Conservation (phyloP, 2,797 vertebrate species). For the Xyrichtys novacula region DNA sequence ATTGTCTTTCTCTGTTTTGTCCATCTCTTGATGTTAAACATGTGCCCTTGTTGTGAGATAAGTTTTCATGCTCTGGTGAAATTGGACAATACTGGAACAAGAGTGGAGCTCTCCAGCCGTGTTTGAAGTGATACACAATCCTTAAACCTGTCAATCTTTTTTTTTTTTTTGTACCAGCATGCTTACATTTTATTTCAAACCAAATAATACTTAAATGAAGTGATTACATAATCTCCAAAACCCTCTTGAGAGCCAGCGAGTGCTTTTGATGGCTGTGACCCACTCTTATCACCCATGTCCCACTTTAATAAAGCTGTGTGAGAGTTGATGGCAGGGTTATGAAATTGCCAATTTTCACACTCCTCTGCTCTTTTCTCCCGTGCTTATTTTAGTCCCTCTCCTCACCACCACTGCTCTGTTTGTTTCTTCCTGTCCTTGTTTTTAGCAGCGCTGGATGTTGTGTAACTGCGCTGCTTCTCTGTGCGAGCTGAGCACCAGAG, state of each 20-base stretch:
- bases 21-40: background rate
- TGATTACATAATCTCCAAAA: background rate
- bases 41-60: too few relatives aligned
- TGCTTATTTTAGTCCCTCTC: constrained; percentile 25
- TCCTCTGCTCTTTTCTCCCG: constrained; percentile 19
- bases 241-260: background rate
- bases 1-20: background rate
- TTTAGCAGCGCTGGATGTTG: constrained; percentile 54
- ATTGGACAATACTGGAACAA: background rate
- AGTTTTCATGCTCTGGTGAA: background rate
- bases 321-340: constrained; percentile 17
- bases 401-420: constrained; percentile 31
- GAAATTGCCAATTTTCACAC: constrained; percentile 28
- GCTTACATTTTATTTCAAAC: background rate
- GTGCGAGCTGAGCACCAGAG: constrained; percentile 44
- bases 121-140: background rate
- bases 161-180: too few relatives aligned
- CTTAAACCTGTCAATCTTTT: too few relatives aligned
- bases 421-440: constrained; percentile 51
- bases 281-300: background rate
- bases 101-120: background rate
- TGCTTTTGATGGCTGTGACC: background rate
- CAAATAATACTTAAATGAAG: background rate
- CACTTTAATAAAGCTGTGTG: constrained; percentile 9
- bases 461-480: constrained; percentile 59